Conservation (phyloP, 2,888 invertebrate species). For the Fissipunctia ypsillon region DNA sequence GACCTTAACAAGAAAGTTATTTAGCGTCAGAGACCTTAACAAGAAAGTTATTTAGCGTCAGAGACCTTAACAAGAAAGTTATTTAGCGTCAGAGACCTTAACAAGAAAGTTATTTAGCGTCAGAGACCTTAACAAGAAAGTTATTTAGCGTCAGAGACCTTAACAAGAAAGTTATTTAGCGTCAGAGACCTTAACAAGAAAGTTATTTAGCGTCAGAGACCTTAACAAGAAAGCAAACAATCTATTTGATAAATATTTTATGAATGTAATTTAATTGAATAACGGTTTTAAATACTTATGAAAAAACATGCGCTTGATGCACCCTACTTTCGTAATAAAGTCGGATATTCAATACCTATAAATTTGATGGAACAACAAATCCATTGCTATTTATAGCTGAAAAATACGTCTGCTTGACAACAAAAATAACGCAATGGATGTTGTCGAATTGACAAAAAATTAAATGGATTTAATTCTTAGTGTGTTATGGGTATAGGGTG, state of each 20-base stretch:
- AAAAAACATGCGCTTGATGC: neutral
- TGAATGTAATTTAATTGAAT: neutral
- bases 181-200: slow-evolving; percentile 34
- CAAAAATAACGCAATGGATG: neutral
- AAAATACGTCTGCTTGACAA: neutral
- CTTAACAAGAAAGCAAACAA: slow-evolving; percentile 26
- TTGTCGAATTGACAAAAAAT: neutral
- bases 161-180: slow-evolving; percentile 49
- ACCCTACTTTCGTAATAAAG: neutral
- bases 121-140: slow-evolving; percentile 33
- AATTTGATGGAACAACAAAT: neutral
- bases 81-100: slow-evolving; percentile 38
- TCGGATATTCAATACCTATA: neutral
- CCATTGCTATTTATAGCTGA: neutral
- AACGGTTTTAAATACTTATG: neutral
- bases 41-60: slow-evolving; percentile 48
- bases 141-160: slow-evolving; percentile 42
- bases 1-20: slow-evolving; percentile 46
- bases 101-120: slow-evolving; percentile 49
- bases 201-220: slow-evolving; percentile 42
- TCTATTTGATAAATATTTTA: neutral
- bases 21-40: slow-evolving; percentile 31
- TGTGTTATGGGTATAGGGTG: no score
- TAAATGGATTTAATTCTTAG: neutral
- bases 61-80: slow-evolving; percentile 40